These are phyloP conservation scores for Semotilus atromaculatus DNA, from an alignment of 2,797 vertebrate species.

Conservation along the genomic window DNA sequence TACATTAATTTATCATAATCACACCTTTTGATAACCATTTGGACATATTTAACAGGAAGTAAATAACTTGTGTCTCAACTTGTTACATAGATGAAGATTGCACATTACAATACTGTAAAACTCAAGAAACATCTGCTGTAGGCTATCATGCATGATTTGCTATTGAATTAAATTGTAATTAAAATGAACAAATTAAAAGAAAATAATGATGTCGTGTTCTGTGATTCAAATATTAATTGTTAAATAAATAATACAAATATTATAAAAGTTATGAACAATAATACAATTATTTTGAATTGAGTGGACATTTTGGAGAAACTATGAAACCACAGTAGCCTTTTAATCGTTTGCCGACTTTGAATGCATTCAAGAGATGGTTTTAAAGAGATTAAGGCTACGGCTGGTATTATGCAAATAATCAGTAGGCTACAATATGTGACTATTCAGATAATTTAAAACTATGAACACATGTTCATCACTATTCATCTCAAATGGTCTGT, in stretches of 20 bases:
- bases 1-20: neutral
- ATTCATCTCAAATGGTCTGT: neutral
- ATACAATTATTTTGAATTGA: neutral
- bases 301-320: neutral
- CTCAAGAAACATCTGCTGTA: neutral
- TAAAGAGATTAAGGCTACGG: neutral
- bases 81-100: neutral
- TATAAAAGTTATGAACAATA: neutral
- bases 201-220: neutral
- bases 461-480: neutral
- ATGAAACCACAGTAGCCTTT: neutral
- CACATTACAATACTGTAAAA: neutral
- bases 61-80: neutral
- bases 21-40: neutral
- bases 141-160: neutral
- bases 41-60: neutral
- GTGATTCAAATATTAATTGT: neutral
- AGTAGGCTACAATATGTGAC: neutral
- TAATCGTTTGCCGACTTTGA: neutral
- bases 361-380: neutral
- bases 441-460: neutral
- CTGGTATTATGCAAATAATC: neutral
- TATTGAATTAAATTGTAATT: neutral
- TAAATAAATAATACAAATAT: neutral
- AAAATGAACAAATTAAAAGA: neutral